These are phyloP conservation scores for Harpalus rufipes DNA, from an alignment of 2,888 invertebrate species.

Conservation along the genomic window DNA sequence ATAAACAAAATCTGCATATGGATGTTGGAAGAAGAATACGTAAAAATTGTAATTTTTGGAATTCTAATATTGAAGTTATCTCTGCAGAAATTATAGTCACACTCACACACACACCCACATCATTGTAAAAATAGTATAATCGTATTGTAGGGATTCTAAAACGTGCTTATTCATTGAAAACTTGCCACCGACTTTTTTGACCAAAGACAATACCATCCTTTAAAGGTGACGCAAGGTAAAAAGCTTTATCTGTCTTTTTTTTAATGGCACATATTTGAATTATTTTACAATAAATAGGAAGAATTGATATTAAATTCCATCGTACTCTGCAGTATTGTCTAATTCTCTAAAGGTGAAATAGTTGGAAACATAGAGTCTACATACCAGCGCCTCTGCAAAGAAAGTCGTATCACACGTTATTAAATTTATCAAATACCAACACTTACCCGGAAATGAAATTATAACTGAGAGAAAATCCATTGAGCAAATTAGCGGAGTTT, in stretches of 20 bases:
- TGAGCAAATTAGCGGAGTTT: slow-evolving; percentile 10
- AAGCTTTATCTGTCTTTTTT: not conserved
- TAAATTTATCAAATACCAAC: slow-evolving; percentile 32
- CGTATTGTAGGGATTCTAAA: too few species aligned
- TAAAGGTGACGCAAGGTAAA: too few species aligned
- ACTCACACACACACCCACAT: too few species aligned
- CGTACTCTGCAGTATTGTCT: not conserved
- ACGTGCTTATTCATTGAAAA: too few species aligned
- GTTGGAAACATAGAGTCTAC: slow-evolving; percentile 21
- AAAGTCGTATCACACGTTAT: slow-evolving; percentile 30
- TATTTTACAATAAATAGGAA: slow-evolving; percentile 21
- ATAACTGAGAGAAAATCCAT: slow-evolving; percentile 14
- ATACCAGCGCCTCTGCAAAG: slow-evolving; percentile 13
- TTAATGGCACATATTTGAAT: not conserved
- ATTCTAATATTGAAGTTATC: too few species aligned
- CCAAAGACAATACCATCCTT: too few species aligned
- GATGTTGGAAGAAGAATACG: too few species aligned
- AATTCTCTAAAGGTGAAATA: slow-evolving; percentile 25
- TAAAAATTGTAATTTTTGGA: too few species aligned
- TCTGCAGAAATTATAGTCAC: too few species aligned
- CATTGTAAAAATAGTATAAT: too few species aligned
- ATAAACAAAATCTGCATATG: too few species aligned
- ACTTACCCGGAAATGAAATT: slow-evolving; percentile 3
- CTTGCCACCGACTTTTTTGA: too few species aligned
- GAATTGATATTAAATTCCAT: slow-evolving; percentile 25